Evolutionary conservation across 2,797 vertebrate genomes (phyloP).

Genomic region (Pangasius larnaudii): DNA sequence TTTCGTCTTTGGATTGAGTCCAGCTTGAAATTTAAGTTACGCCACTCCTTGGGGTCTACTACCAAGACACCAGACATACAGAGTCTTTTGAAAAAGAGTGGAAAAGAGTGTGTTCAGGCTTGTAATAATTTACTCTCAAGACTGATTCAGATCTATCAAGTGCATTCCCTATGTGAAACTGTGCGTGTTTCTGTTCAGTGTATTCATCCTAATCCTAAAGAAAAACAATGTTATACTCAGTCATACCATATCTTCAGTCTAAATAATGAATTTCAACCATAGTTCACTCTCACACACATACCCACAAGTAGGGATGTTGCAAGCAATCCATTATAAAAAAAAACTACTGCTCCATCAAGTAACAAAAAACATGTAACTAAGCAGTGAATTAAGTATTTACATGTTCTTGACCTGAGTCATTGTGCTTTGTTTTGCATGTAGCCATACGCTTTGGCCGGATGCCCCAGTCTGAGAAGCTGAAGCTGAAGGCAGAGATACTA

Average conservation of each 20-base stretch:
- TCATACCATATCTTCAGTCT: neutral
- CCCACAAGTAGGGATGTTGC: neutral
- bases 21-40: conserved; percentile 35
- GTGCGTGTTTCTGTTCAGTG: neutral
- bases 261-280: neutral
- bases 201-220: conserved; percentile 12
- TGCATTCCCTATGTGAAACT: neutral
- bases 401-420: neutral
- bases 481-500: conserved; percentile 93
- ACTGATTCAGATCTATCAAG: conserved; percentile 8
- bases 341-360: neutral
- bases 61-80: conserved; percentile 47
- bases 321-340: neutral
- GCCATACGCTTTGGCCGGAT: conserved; percentile 98
- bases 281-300: neutral
- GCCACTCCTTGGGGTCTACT: conserved; percentile 41
- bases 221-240: neutral
- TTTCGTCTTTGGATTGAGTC: conserved; percentile 40
- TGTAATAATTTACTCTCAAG: conserved; percentile 4
- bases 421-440: conserved; percentile 60
- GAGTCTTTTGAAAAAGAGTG: too few species aligned
- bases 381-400: neutral
- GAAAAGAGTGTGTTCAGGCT: conserved; percentile 25
- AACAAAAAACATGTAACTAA: neutral
- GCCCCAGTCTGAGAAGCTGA: conserved; percentile 96